These are phyloP conservation scores for Muntiacus muntjak DNA, from an alignment of 2,113 vertebrate genomes.

Conservation along the genomic window DNA sequence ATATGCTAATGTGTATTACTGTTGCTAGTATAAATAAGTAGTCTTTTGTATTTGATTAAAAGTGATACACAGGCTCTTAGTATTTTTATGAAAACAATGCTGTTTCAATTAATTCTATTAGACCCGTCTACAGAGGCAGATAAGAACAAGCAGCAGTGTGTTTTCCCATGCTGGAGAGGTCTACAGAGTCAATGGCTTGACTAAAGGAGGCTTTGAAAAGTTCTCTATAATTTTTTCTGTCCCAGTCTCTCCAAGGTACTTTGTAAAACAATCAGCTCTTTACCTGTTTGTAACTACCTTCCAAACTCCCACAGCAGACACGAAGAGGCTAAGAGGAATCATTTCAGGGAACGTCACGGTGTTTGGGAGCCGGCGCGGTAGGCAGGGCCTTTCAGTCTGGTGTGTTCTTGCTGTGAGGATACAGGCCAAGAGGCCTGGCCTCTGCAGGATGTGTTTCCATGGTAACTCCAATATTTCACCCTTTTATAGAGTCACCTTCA, in stretches of 20 bases:
- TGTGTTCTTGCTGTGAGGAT: not conserved
- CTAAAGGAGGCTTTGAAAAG: not conserved
- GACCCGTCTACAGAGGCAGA: not conserved
- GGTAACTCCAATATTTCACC: constrained; percentile 1
- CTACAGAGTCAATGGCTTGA: not conserved
- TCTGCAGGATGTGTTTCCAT: not conserved
- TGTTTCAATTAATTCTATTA: not conserved
- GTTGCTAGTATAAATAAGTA: not conserved
- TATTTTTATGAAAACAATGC: constrained; percentile 26
- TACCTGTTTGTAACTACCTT: not conserved
- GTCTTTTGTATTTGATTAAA: constrained; percentile 27
- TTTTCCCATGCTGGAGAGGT: not conserved
- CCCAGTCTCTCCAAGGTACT: not conserved
- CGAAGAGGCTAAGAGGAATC: not conserved
- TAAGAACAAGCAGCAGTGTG: not conserved
- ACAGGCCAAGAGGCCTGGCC: not conserved
- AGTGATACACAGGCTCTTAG: not conserved
- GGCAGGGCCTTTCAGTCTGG: not conserved
- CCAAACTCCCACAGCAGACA: not conserved
- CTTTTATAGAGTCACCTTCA: not conserved
- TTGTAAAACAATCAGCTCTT: constrained; percentile 14
- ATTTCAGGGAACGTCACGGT: not conserved
- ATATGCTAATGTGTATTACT: not conserved
- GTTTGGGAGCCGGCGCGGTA: not conserved
- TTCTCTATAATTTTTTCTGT: not conserved